A percentile compares a stretch with the other conserved stretches of the same genome.
Evolutionary conservation across 2,888 invertebrate genomes (phyloP).

Genomic region (Catocala sponsa): DNA sequence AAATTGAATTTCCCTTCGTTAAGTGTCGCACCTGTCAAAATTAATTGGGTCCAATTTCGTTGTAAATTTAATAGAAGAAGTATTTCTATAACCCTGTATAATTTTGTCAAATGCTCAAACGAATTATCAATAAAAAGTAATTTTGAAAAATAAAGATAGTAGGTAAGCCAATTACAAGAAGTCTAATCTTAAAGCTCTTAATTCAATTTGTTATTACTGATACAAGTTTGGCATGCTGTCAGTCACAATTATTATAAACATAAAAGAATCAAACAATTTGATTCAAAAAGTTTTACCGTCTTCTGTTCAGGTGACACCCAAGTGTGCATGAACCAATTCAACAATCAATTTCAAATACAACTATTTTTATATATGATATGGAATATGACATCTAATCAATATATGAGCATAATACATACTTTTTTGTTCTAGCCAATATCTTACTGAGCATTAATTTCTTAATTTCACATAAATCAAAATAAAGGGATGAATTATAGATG

Average conservation of each 20-base stretch:
- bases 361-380: conserved; percentile 1
- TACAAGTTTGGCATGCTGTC: conserved; percentile 81
- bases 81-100: conserved; percentile 23
- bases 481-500: too few relatives aligned
- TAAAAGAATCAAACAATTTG: conserved; percentile 67
- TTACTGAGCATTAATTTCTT: conserved; percentile 34
- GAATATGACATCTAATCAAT: not conserved
- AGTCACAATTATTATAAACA: conserved; percentile 82
- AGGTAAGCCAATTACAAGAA: conserved; percentile 78
- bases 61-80: not conserved
- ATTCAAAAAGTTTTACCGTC: conserved; percentile 83
- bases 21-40: conserved; percentile 60
- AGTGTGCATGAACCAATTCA: conserved; percentile 82
- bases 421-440: conserved; percentile 37
- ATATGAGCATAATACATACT: conserved; percentile 49
- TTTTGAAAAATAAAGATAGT: conserved; percentile 75
- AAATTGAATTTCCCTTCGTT: conserved; percentile 47
- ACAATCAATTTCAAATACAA: conserved; percentile 66
- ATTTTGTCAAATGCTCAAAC: conserved; percentile 60
- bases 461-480: too few relatives aligned
- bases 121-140: conserved; percentile 58
- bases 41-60: conserved; percentile 32
- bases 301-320: conserved; percentile 85
- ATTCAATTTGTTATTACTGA: conserved; percentile 71
- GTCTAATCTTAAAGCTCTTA: conserved; percentile 74